A percentile compares a stretch with the other conserved stretches of the same genome.
Conservation (phyloP, 2,113 vertebrate genomes). For the Melanotaenia duboulayi region DNA sequence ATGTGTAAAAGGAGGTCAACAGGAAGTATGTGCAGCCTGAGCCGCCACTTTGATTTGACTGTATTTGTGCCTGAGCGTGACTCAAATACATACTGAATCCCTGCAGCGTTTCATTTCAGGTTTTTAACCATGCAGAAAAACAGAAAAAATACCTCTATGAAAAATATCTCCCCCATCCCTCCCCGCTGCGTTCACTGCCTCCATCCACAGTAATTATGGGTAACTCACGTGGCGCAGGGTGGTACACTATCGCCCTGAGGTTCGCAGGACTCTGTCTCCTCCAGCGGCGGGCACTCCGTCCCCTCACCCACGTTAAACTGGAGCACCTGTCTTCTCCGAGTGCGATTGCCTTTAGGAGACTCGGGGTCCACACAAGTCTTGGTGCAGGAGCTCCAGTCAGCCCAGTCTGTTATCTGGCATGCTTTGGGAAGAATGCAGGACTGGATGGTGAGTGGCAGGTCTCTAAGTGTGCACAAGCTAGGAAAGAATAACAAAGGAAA, state of each 20-base stretch:
- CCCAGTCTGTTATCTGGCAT: conserved; percentile 92
- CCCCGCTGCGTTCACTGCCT: conserved; percentile 1
- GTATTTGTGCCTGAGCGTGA: neutral
- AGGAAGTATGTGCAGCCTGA: conserved; percentile 34
- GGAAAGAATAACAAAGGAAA: neutral
- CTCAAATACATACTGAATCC: conserved; percentile 9
- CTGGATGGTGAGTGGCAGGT: conserved; percentile 90
- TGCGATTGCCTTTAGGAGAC: conserved; percentile 82
- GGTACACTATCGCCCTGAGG: conserved; percentile 82
- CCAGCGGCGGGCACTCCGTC: conserved; percentile 84
- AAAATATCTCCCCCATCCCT: neutral
- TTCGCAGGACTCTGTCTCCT: conserved; percentile 87
- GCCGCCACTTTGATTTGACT: conserved; percentile 11
- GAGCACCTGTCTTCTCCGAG: conserved; percentile 83
- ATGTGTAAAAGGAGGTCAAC: conserved; percentile 40
- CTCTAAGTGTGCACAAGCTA: conserved; percentile 90
- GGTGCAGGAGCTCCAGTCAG: conserved; percentile 89
- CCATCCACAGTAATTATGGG: neutral
- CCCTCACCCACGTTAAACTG: conserved; percentile 88
- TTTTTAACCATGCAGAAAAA: conserved; percentile 3
- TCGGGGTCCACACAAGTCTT: conserved; percentile 85
- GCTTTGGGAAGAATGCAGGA: conserved; percentile 92
- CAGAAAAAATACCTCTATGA: neutral
- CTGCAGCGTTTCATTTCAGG: neutral
- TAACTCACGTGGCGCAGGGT: conserved; percentile 91